Evolutionary conservation across 2,797 vertebrate genomes (phyloP).

Genomic region (Macrochelys suwanniensis): DNA sequence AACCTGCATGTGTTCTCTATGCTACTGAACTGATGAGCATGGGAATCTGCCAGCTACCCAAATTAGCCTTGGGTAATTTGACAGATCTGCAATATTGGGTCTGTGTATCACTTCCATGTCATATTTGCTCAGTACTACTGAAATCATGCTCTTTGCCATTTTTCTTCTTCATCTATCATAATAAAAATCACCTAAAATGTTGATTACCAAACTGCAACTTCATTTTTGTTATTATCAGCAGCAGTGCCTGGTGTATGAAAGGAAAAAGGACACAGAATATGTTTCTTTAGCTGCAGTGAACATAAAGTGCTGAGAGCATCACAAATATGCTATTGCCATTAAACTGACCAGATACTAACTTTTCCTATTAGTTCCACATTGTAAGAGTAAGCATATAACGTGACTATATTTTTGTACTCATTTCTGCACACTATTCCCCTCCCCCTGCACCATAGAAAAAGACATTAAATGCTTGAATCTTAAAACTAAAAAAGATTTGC

Average conservation of each 20-base stretch:
- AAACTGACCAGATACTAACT: constrained; percentile 47
- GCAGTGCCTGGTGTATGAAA: not conserved
- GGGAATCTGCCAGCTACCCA: constrained; percentile 75
- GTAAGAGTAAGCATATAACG: not conserved
- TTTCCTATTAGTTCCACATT: too few species aligned
- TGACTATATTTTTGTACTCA: constrained; percentile 40
- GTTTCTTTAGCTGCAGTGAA: not conserved
- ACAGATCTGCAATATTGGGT: constrained; percentile 77
- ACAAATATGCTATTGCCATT: not conserved
- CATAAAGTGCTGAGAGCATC: constrained; percentile 13
- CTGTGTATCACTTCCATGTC: constrained; percentile 69
- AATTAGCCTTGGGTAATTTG: constrained; percentile 78
- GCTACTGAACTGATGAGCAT: constrained; percentile 71
- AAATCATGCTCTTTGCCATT: constrained; percentile 67
- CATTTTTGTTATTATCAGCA: constrained; percentile 54
- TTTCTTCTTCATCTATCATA: constrained; percentile 69
- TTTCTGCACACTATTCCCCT: constrained; percentile 39
- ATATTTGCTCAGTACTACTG: constrained; percentile 71
- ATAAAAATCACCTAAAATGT: constrained; percentile 67
- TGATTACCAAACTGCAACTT: constrained; percentile 68
- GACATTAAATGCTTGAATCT: constrained; percentile 60
- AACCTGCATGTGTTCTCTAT: constrained; percentile 49
- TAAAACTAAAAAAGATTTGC: constrained; percentile 69
- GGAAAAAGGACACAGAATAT: constrained; percentile 26
- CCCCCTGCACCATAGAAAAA: constrained; percentile 54